Evolutionary conservation across 2,113 vertebrate species (phyloP).

Genomic region (Bucco capensis): DNA sequence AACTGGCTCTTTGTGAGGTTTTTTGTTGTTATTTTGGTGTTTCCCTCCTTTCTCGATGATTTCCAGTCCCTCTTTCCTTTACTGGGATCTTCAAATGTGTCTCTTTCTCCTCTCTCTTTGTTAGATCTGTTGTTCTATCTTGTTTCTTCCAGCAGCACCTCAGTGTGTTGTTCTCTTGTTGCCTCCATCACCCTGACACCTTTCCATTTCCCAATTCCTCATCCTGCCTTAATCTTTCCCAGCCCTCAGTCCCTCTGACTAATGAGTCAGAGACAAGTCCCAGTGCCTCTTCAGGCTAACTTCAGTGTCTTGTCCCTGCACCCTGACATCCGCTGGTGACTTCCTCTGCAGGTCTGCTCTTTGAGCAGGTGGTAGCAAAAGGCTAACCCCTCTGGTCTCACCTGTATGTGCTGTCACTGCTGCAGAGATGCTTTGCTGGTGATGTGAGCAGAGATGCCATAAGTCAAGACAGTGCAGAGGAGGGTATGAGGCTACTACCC

Average conservation of each 20-base stretch:
- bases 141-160: background rate
- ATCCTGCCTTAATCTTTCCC: background rate
- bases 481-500: background rate
- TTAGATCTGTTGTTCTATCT: background rate
- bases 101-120: background rate
- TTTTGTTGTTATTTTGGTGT: background rate
- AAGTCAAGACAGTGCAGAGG: background rate
- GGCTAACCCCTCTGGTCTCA: no score
- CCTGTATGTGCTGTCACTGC: rapidly evolving
- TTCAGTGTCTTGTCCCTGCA: background rate
- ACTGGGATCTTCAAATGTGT: background rate
- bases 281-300: background rate
- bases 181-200: background rate
- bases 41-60: background rate
- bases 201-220: background rate
- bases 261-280: background rate
- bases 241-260: background rate
- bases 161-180: rapidly evolving
- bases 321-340: background rate
- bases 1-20: background rate
- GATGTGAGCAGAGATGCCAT: background rate
- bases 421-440: background rate
- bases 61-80: background rate
- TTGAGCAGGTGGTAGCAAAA: background rate
- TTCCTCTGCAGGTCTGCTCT: background rate